phyloP scores from a whole-genome alignment of 1,140 invertebrate species.

The Drosophila jambulina region DNA sequence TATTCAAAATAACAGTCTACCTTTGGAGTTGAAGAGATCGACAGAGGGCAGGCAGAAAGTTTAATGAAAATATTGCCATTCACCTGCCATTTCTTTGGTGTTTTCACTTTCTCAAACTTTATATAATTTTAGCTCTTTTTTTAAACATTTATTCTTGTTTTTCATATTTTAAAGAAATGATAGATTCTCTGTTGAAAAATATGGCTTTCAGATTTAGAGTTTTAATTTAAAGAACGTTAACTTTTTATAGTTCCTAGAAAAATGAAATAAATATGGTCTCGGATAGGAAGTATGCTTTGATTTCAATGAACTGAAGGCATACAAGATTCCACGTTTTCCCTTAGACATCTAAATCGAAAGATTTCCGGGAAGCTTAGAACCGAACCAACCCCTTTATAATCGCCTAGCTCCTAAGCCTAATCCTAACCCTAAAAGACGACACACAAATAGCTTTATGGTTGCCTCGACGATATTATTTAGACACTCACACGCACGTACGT shows the following conservation, averaged over 20 bases:
- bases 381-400: neutral
- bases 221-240: neutral
- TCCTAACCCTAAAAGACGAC: slow-evolving; percentile 25
- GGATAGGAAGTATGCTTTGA: no score
- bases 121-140: neutral
- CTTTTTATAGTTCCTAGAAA: neutral
- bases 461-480: slow-evolving; percentile 28
- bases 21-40: neutral
- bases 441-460: slow-evolving; percentile 27
- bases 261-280: no score
- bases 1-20: slow-evolving; percentile 4
- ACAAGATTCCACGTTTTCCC: neutral
- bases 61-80: neutral
- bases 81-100: no score
- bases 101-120: neutral
- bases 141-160: neutral
- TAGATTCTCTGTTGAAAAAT: neutral
- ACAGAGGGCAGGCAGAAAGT: neutral
- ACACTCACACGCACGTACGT: slow-evolving; percentile 37
- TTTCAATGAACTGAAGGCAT: neutral
- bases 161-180: neutral
- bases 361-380: neutral
- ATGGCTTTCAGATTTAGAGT: neutral
- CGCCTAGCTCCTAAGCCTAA: slow-evolving; percentile 9
- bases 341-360: neutral